Evolutionary conservation across 2,113 vertebrate genomes (phyloP).

Genomic region (Dromiciops gliroides): DNA sequence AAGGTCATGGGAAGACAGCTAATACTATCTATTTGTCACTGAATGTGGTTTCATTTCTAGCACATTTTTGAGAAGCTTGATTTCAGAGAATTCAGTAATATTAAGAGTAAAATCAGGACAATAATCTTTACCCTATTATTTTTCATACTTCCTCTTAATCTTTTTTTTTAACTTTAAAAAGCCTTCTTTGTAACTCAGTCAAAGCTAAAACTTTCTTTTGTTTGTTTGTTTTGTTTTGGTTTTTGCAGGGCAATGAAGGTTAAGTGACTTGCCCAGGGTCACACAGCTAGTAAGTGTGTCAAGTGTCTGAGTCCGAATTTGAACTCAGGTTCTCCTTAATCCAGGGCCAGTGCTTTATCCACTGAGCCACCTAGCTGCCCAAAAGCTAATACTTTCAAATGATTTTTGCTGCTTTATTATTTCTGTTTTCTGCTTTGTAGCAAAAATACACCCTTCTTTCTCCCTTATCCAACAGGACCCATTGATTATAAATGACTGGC

Average conservation of each 20-base stretch:
- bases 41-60: constrained; percentile 67
- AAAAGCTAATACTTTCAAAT: constrained; percentile 27
- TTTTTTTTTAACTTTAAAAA: constrained; percentile 56
- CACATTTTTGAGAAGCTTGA: constrained; percentile 73
- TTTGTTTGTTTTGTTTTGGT: too few relatives aligned
- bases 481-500: not conserved
- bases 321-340: too few relatives aligned
- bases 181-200: constrained; percentile 48
- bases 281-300: too few relatives aligned
- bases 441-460: constrained; percentile 10
- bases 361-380: too few relatives aligned
- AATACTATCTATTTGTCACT: constrained; percentile 68
- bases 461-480: not conserved
- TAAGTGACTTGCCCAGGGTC: too few relatives aligned
- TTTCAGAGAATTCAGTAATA: constrained; percentile 68
- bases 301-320: too few relatives aligned
- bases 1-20: constrained; percentile 61
- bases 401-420: constrained; percentile 50
- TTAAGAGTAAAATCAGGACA: constrained; percentile 71
- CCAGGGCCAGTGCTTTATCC: too few relatives aligned
- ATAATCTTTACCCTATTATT: constrained; percentile 70
- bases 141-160: not conserved
- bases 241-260: too few relatives aligned
- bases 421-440: constrained; percentile 44
- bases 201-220: too few relatives aligned